Evolutionary conservation across 2,888 invertebrate genomes (phyloP).

Genomic region (Morpho helenor): DNA sequence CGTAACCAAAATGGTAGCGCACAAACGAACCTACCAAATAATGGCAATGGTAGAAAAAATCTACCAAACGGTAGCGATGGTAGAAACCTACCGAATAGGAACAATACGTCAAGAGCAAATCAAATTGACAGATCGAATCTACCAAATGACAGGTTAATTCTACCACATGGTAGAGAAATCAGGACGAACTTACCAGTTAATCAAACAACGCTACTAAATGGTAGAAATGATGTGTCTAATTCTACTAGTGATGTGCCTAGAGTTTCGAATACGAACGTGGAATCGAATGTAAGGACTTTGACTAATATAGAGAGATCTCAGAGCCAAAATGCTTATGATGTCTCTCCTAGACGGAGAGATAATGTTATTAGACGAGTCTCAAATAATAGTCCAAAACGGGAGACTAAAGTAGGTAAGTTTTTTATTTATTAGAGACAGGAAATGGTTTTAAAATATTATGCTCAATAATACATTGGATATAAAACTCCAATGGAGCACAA

Average conservation of each 20-base stretch:
- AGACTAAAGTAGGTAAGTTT: conserved; percentile 52
- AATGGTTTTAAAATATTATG: neutral
- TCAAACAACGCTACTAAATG: conserved; percentile 7
- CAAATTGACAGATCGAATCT: neutral
- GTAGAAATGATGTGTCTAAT: conserved; percentile 6
- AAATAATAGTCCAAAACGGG: conserved; percentile 50
- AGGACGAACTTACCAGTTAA: neutral
- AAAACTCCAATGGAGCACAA: too few species aligned
- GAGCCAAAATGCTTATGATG: conserved; percentile 62
- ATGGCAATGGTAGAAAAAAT: neutral
- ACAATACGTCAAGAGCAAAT: neutral
- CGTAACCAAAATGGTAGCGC: conserved; percentile 1
- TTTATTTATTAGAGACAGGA: too few species aligned
- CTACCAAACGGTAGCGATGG: neutral
- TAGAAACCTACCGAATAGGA: conserved; percentile 2
- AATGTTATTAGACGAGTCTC: conserved; percentile 38
- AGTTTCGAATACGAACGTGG: conserved; percentile 25
- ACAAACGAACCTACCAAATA: neutral
- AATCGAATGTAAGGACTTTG: conserved; percentile 33
- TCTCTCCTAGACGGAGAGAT: conserved; percentile 41
- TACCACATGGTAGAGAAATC: neutral
- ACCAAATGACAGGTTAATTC: conserved; percentile 1
- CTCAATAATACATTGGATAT: too few species aligned
- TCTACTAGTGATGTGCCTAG: conserved; percentile 1
- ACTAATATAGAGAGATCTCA: conserved; percentile 53